Conservation (phyloP, 1,140 invertebrate species). For the Drosophila serrata region DNA sequence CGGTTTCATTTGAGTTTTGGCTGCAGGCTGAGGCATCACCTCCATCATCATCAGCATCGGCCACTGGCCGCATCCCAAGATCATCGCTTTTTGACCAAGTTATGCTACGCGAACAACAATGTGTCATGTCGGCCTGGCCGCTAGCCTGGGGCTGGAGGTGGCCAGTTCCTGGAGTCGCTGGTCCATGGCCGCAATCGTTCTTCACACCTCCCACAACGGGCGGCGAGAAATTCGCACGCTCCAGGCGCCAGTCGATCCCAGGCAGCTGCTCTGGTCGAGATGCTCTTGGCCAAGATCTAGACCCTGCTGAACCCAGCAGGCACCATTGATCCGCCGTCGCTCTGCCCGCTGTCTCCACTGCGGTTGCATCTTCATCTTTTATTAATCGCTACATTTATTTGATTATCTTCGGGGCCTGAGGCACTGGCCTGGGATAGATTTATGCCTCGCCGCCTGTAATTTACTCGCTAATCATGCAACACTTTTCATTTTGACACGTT, state of each 20-base stretch:
- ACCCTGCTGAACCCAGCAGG: constrained; percentile 25
- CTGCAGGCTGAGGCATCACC: constrained; percentile 47
- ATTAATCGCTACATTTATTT: constrained; percentile 81
- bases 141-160: constrained; percentile 48
- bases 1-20: constrained; percentile 37
- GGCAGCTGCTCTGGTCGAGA: constrained; percentile 46
- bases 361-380: constrained; percentile 76
- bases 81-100: constrained; percentile 75
- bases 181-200: constrained; percentile 24
- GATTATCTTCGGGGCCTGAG: constrained; percentile 58
- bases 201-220: constrained; percentile 79
- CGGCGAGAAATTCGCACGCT: constrained; percentile 63
- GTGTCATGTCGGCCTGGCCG: constrained; percentile 67
- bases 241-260: constrained; percentile 69
- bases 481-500: constrained; percentile 83
- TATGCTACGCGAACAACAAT: constrained; percentile 66
- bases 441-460: constrained; percentile 68
- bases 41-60: constrained; percentile 55
- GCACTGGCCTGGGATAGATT: constrained; percentile 54
- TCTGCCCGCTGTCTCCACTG: constrained; percentile 1
- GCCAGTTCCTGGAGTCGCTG: constrained; percentile 39
- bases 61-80: constrained; percentile 39
- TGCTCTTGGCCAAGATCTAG: constrained; percentile 28
- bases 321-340: constrained; percentile 36
- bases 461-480: constrained; percentile 82